Conservation (phyloP, 2,113 vertebrate species). For the Malurus elegans region DNA sequence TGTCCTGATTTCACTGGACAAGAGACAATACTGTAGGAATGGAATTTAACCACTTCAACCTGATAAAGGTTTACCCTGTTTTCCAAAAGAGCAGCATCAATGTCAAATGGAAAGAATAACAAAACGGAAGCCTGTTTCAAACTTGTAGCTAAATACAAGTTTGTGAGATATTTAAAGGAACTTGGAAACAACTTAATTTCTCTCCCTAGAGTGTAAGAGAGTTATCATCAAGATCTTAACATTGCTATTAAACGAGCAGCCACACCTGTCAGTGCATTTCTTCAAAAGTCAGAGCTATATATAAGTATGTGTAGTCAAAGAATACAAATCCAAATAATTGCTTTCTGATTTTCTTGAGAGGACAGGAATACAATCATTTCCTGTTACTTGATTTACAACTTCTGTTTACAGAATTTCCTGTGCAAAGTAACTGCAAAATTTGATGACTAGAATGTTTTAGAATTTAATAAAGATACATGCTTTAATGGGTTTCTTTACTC, state of each 20-base stretch:
- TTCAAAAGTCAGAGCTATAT: neutral
- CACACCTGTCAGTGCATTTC: neutral
- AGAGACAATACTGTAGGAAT: neutral
- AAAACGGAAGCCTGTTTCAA: neutral
- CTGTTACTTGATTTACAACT: neutral
- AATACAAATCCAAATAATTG: neutral
- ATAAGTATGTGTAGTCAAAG: neutral
- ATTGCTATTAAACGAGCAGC: neutral
- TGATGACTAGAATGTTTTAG: conserved; percentile 30
- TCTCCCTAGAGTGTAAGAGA: neutral
- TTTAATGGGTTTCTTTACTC: conserved; percentile 27
- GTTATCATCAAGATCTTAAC: neutral
- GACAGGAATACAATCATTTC: neutral
- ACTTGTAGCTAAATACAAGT: neutral
- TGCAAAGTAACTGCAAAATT: conserved; percentile 8
- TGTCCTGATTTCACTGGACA: neutral
- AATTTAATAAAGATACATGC: conserved; percentile 34
- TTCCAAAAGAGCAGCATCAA: neutral
- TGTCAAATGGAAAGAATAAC: neutral
- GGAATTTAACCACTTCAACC: neutral
- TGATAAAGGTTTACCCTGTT: neutral
- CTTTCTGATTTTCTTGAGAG: neutral
- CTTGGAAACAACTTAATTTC: neutral
- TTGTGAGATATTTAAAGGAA: neutral
- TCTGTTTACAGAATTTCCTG: conserved; percentile 1